Evolutionary conservation across 2,113 vertebrate genomes (phyloP).

Genomic region (Bufo bufo): DNA sequence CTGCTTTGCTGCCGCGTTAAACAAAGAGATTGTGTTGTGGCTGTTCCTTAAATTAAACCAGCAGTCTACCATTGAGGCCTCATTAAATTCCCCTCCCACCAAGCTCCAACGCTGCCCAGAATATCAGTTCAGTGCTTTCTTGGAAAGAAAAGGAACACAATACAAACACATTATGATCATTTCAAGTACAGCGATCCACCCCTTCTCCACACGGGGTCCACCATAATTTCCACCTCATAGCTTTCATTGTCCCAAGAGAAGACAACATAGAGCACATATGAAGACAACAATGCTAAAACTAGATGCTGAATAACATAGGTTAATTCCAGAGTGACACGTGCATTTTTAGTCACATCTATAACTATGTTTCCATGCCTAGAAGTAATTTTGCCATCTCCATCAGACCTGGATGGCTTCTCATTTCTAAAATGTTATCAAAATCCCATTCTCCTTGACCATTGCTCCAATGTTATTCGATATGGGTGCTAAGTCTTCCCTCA

Average conservation of each 20-base stretch:
- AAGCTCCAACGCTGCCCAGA: slow-evolving; percentile 12
- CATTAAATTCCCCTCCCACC: slow-evolving; percentile 39
- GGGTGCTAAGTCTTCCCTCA: not conserved
- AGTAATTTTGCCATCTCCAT: not conserved
- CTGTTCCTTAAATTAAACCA: slow-evolving; percentile 55
- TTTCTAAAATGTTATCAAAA: slow-evolving; percentile 11
- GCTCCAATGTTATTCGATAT: not conserved
- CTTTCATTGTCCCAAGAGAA: not conserved
- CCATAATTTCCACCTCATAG: not conserved
- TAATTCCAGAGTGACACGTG: not conserved
- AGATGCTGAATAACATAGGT: not conserved
- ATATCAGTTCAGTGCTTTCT: slow-evolving; percentile 4
- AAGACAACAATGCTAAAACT: not conserved
- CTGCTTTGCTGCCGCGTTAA: slow-evolving; percentile 32
- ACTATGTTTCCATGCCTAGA: not conserved
- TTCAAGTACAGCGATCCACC: not conserved
- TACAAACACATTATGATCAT: not conserved
- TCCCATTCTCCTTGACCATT: not conserved
- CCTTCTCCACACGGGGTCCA: not conserved
- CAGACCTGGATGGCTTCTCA: not conserved
- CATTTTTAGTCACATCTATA: not conserved
- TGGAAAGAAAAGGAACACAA: not conserved
- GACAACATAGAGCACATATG: not conserved
- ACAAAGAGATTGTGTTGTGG: slow-evolving; percentile 53
- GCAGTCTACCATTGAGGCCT: slow-evolving; percentile 37